Percentiles rank a stretch among this genome's conserved stretches.
Conservation (phyloP, 2,888 invertebrate genomes). For the Lithodes maja region DNA sequence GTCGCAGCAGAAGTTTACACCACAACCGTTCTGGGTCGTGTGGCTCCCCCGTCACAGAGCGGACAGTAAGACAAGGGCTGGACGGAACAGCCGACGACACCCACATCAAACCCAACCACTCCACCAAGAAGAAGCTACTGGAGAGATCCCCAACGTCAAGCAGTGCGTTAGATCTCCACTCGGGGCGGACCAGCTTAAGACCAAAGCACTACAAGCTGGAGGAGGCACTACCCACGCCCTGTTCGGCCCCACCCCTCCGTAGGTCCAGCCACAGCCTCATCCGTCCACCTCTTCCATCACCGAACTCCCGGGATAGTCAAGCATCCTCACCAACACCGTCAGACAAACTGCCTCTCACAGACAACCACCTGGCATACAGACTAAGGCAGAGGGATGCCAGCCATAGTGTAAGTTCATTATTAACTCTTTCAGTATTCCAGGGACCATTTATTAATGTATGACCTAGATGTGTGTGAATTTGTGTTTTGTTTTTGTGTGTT, state of each 20-base stretch:
- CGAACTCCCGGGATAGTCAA: slow-evolving; percentile 18
- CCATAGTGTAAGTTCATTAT: slow-evolving; percentile 49
- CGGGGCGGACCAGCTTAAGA: slow-evolving; percentile 57
- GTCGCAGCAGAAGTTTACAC: slow-evolving; percentile 37
- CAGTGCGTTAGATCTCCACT: slow-evolving; percentile 49
- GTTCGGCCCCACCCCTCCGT: slow-evolving; percentile 57
- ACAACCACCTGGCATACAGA: slow-evolving; percentile 43
- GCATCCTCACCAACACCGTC: slow-evolving; percentile 42
- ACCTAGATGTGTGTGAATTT: slow-evolving; percentile 11
- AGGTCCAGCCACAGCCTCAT: slow-evolving; percentile 58
- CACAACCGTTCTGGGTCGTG: slow-evolving; percentile 54
- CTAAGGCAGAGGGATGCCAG: slow-evolving; percentile 38
- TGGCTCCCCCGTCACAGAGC: slow-evolving; percentile 46
- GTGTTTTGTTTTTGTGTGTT: slow-evolving; percentile 35
- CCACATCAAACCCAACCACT: slow-evolving; percentile 27
- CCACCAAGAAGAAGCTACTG: slow-evolving; percentile 40
- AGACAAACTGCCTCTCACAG: slow-evolving; percentile 55
- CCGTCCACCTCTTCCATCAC: slow-evolving; percentile 44
- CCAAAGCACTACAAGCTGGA: slow-evolving; percentile 60
- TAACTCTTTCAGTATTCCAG: not conserved
- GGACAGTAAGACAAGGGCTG: slow-evolving; percentile 15
- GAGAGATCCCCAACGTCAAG: slow-evolving; percentile 42
- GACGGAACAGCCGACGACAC: slow-evolving; percentile 29
- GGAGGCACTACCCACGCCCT: slow-evolving; percentile 55
- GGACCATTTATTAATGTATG: not conserved